Evolutionary conservation across 2,113 vertebrate species (phyloP), one percentile per base, ranked within the genome.

Genomic region (Anseranas semipalmata): DNA sequence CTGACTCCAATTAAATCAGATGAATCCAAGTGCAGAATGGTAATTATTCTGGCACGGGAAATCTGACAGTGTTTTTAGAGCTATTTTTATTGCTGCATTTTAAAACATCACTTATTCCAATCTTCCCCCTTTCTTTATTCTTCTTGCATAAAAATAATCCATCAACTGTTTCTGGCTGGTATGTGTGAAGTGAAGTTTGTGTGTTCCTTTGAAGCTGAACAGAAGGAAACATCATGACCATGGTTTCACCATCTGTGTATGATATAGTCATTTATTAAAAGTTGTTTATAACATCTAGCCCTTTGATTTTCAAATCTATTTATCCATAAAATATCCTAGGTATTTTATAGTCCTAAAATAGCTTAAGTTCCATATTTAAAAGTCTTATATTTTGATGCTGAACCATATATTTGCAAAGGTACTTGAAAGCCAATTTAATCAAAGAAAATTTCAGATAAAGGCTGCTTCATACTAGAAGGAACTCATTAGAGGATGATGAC

Each of bases 1-100:
- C 82, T 80, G 71, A 62, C 77, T 96, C 94, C 55, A 91, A n/a
- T 94, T 95, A 85, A 94, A 65, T 75, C 16, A 11, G 22, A 59
- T 74, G 66, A 93, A 85, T 91, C 39, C 33, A 76, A 80, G 67
- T 48, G 79, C 50, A 72, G 62, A 76, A 87, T 63, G 52, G 32
- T 81, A 89, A 63, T 91, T 94, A 80, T 80, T 95, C 46, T 77
- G 82, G 66, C 75, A 80, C 59, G 63, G 75, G 93, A 94, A 94
- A 95, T 50, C 75, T 89, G 85, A 35, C 74, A 91, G 46, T 80
- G 45, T 37, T 94, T 95, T 93, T 70, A 58, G 63, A 76, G 62
- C 71, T 85, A 55, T 90, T 93, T 91, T 93, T 95, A 63, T 58
- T 85, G 85, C 35, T 20, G 9, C 17, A 9, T 90, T 93, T 96